These are phyloP conservation scores for Uropsilus gracilis DNA, from an alignment of 2,113 vertebrate species.

Conservation along the genomic window DNA sequence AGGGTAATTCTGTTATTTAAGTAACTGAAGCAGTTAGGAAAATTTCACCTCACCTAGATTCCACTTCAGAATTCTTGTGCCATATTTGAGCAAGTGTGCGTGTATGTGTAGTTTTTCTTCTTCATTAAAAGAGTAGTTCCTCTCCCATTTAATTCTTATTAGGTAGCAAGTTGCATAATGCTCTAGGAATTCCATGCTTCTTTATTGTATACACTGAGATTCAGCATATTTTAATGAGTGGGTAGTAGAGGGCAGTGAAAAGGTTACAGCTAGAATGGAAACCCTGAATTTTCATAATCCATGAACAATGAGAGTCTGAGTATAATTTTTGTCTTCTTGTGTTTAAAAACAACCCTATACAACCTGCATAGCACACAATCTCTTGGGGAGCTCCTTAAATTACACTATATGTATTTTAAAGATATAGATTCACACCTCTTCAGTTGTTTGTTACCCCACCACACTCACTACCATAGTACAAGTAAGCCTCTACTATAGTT, in stretches of 20 bases:
- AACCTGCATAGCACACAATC: not conserved
- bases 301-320: not conserved
- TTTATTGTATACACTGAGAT: not conserved
- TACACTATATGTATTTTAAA: too few relatives aligned
- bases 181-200: not conserved
- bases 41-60: not conserved
- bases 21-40: conserved; percentile 1
- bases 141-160: not conserved
- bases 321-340: not conserved
- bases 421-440: too few relatives aligned
- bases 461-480: too few relatives aligned
- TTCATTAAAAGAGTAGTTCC: not conserved
- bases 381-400: not conserved
- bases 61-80: not conserved
- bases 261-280: not conserved
- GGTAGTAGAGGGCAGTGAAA: not conserved
- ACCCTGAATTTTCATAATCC: not conserved
- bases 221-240: conserved; percentile 1
- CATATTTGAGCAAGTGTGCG: not conserved
- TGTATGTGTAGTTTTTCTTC: not conserved
- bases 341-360: not conserved
- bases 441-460: too few relatives aligned
- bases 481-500: too few relatives aligned
- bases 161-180: not conserved
- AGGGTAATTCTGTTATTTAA: not conserved